Base-by-base conservation (phyloP, 2,797 vertebrate species). In the Chrosomus eos region DNA sequence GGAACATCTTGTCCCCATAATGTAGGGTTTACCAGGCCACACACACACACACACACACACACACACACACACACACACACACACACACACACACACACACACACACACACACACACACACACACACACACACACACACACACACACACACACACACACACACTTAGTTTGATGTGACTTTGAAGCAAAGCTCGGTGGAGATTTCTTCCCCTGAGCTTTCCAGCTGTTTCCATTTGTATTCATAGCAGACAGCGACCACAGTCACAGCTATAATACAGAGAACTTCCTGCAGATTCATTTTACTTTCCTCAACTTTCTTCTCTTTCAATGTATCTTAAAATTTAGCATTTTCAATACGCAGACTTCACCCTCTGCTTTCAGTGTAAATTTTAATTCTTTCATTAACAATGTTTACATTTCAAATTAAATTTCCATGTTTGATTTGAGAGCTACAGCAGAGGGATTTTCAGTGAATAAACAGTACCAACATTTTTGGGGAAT, bases 181-280 rank as follows among this genome's bases (percentile, higher is more conserved):
- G 87, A 88, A 86, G 83, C 14, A 40, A 82, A 79, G 74, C 73
- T 85, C 53, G 7, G 78, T 82, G 38, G 81, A 86, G 80, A 60
- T 43, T 38, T 40, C 26, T 31, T 88, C 86, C 75, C 85, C n/a
- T 31, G 67, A 81, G 87, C 64, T 82, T 88, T 86, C 78, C 71
- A 58, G 70, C 74, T 73, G 33, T 73, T 84, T 86, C 83, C 77
- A 90, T 91, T 88, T 86, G 84, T 83, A 89, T 91, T 88, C 89
- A 87, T 66, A 75, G 55, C 80, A 80, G 70, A 86, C 51, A 45
- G 31, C 67, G 55, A 62, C 64, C 43, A 53, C 62, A 76, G 64
- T 70, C 84, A 64, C 48, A 23, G 58, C 82, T 28, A 55, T 43
- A 66, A 73, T 40, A 51, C 73, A 5, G 74, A 71, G 66, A 71